phyloP scores from a whole-genome alignment of 2,888 invertebrate species.

The Cantharis flavilabris region DNA sequence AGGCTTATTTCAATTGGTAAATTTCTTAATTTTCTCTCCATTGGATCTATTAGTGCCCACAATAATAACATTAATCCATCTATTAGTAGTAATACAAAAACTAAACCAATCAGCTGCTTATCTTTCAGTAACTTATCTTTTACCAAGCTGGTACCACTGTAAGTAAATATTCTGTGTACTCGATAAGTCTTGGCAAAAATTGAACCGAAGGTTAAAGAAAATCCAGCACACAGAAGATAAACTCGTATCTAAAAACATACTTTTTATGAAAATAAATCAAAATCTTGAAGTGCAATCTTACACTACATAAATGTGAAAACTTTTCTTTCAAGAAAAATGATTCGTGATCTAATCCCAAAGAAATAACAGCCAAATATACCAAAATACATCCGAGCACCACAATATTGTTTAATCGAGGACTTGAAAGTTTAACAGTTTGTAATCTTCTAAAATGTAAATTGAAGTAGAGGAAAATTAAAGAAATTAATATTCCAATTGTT shows the following conservation, averaged over 20 bases:
- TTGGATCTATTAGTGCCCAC: conserved; percentile 86
- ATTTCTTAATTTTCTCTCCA: conserved; percentile 83
- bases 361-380: conserved; percentile 87
- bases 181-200: conserved; percentile 95
- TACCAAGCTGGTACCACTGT: conserved; percentile 79
- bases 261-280: conserved; percentile 6
- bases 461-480: conserved; percentile 77
- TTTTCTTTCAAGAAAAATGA: conserved; percentile 69
- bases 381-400: conserved; percentile 88
- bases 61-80: conserved; percentile 82
- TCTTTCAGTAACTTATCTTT: conserved; percentile 91
- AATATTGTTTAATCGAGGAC: conserved; percentile 90
- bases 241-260: conserved; percentile 73
- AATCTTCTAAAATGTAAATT: conserved; percentile 82
- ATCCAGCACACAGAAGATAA: conserved; percentile 87
- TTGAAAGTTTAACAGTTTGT: conserved; percentile 89
- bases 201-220: conserved; percentile 89
- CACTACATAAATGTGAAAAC: conserved; percentile 84
- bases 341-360: conserved; percentile 82
- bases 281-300: conserved; percentile 57
- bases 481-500: conserved; percentile 73
- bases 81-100: conserved; percentile 79
- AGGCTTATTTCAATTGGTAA: conserved; percentile 78
- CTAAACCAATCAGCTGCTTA: conserved; percentile 83
- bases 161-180: conserved; percentile 88